Percentiles rank a stretch among this genome's conserved stretches.
phyloP scores from a whole-genome alignment of 2,113 vertebrate genomes.

The Gobiocypris rarus region DNA sequence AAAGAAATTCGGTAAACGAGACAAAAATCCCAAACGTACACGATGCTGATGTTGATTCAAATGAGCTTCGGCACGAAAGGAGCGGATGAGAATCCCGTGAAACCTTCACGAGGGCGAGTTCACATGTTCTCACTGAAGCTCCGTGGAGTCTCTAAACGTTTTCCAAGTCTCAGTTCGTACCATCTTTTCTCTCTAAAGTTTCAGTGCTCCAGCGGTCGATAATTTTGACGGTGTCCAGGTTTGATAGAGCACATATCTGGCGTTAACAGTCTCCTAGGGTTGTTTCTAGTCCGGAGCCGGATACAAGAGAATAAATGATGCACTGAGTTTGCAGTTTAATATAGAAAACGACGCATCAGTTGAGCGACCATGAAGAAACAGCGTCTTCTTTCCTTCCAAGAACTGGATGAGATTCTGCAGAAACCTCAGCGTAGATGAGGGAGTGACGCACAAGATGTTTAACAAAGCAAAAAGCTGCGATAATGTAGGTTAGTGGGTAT shows the following conservation, averaged over 20 bases:
- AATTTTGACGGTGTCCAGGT: neutral
- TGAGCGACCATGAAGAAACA: neutral
- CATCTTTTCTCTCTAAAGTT: constrained; percentile 49
- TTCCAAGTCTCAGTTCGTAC: constrained; percentile 20
- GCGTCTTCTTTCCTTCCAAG: constrained; percentile 1
- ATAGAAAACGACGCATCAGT: neutral
- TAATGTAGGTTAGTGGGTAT: constrained; percentile 28
- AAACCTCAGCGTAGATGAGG: constrained; percentile 36
- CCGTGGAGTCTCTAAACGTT: constrained; percentile 1
- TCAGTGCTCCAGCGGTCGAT: neutral
- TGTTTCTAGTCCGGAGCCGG: neutral
- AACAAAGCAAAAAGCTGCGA: constrained; percentile 17
- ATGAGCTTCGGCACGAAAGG: constrained; percentile 1
- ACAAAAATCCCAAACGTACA: constrained; percentile 33
- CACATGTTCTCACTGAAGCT: neutral
- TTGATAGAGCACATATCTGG: constrained; percentile 36
- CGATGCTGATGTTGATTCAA: constrained; percentile 16
- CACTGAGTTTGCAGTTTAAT: neutral
- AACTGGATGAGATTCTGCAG: constrained; percentile 36
- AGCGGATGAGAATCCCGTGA: constrained; percentile 39
- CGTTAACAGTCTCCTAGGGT: constrained; percentile 17
- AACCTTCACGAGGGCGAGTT: constrained; percentile 33
- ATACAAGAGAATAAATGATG: neutral
- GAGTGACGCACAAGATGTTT: constrained; percentile 54
- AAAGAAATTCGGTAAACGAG: neutral